A percentile compares a stretch with the other conserved stretches of the same genome.
phyloP scores from a whole-genome alignment of 1,140 invertebrate genomes.

The Leptinotarsa undecemlineata region DNA sequence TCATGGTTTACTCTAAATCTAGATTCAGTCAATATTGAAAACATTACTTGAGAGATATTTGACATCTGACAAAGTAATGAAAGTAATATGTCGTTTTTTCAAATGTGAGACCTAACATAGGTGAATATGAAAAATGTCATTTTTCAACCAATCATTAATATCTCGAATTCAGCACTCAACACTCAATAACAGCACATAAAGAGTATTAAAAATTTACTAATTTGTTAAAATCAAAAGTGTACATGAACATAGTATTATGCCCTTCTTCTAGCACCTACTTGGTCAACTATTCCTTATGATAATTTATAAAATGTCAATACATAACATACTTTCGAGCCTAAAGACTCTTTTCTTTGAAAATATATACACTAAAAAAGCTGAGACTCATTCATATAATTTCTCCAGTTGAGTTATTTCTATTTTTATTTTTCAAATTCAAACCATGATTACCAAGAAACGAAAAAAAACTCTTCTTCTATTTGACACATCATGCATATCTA shows the following conservation, averaged over 20 bases:
- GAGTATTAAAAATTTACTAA: too few species aligned
- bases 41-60: neutral
- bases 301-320: too few species aligned
- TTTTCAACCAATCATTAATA: neutral
- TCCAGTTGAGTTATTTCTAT: neutral
- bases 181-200: neutral
- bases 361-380: neutral
- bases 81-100: neutral
- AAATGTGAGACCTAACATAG: neutral
- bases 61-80: neutral
- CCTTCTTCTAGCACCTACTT: too few species aligned
- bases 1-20: neutral
- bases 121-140: neutral
- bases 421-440: neutral
- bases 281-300: too few species aligned
- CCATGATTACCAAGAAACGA: neutral
- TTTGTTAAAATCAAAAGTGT: too few species aligned
- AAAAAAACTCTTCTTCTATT: neutral
- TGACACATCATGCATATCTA: neutral
- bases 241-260: too few species aligned
- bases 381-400: neutral
- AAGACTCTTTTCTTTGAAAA: neutral
- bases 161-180: neutral
- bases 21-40: slow-evolving; percentile 1
- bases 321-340: neutral